Evolutionary conservation across 2,113 vertebrate species (phyloP).

Genomic region (Phylloscopus trochilus): DNA sequence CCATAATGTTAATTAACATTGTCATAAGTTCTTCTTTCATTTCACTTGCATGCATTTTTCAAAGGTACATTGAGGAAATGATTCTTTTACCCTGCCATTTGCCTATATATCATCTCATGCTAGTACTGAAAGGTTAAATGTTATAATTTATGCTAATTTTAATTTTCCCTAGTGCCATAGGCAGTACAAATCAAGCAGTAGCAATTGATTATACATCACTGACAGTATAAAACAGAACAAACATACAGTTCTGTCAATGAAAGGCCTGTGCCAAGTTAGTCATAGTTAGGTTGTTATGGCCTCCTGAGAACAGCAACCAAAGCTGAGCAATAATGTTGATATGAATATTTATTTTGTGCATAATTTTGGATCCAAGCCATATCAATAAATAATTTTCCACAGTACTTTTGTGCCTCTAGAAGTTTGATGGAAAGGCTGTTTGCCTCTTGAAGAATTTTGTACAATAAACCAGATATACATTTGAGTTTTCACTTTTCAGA

Average conservation of each 20-base stretch:
- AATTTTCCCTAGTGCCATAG: slow-evolving; percentile 59
- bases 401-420: not conserved
- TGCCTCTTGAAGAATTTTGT: not conserved
- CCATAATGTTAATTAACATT: slow-evolving; percentile 61
- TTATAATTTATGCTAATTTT: slow-evolving; percentile 75
- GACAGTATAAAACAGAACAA: slow-evolving; percentile 52
- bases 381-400: slow-evolving; percentile 50
- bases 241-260: slow-evolving; percentile 57
- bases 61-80: slow-evolving; percentile 4
- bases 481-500: not conserved
- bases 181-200: slow-evolving; percentile 66
- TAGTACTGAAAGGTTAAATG: slow-evolving; percentile 61
- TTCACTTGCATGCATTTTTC: slow-evolving; percentile 64
- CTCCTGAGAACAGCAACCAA: slow-evolving; percentile 68
- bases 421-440: not conserved
- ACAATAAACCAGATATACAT: not conserved
- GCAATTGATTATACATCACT: slow-evolving; percentile 69
- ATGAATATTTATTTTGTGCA: slow-evolving; percentile 70
- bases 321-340: slow-evolving; percentile 51
- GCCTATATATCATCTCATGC: slow-evolving; percentile 29
- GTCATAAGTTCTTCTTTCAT: slow-evolving; percentile 60
- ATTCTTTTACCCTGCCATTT: slow-evolving; percentile 26
- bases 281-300: slow-evolving; percentile 32
- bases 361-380: slow-evolving; percentile 43
- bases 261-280: slow-evolving; percentile 54